phyloP scores from a whole-genome alignment of 2,888 invertebrate species.

The Eremobia ochroleuca region DNA sequence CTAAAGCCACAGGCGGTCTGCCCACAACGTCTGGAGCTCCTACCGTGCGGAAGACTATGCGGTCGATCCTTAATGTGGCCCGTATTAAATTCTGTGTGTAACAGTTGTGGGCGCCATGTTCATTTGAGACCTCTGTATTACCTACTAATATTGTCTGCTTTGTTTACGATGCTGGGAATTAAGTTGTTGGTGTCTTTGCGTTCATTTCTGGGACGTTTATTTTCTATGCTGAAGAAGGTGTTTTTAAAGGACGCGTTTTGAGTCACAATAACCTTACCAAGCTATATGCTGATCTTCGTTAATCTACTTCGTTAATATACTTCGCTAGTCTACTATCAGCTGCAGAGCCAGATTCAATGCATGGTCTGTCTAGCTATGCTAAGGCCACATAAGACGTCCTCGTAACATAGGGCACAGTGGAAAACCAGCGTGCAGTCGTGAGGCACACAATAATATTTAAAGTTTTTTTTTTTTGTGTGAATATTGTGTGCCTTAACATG shows the following conservation, averaged over 20 bases:
- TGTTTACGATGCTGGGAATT: slow-evolving; percentile 47
- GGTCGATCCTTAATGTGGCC: slow-evolving; percentile 67
- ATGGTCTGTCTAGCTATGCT: not conserved
- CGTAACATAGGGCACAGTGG: not conserved
- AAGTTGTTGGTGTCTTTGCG: slow-evolving; percentile 8
- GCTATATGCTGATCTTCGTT: not conserved
- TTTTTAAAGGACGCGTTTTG: not conserved
- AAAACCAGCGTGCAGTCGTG: not conserved
- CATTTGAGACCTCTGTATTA: slow-evolving; percentile 66
- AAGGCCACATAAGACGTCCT: not conserved
- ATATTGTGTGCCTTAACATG: no score
- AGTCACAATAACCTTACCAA: no score
- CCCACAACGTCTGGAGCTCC: slow-evolving; percentile 51
- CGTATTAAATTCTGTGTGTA: slow-evolving; percentile 71
- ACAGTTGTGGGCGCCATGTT: slow-evolving; percentile 68
- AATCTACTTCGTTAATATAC: no score
- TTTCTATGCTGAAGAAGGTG: no score
- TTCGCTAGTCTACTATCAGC: no score
- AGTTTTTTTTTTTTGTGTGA: no score
- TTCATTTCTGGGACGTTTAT: not conserved
- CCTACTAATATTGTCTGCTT: slow-evolving; percentile 62
- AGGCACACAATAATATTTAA: no score
- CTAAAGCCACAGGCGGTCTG: slow-evolving; percentile 14
- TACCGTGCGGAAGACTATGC: slow-evolving; percentile 64
- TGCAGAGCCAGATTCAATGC: not conserved